Evolutionary conservation across 2,888 invertebrate genomes (phyloP).

Genomic region (Seira ritae): DNA sequence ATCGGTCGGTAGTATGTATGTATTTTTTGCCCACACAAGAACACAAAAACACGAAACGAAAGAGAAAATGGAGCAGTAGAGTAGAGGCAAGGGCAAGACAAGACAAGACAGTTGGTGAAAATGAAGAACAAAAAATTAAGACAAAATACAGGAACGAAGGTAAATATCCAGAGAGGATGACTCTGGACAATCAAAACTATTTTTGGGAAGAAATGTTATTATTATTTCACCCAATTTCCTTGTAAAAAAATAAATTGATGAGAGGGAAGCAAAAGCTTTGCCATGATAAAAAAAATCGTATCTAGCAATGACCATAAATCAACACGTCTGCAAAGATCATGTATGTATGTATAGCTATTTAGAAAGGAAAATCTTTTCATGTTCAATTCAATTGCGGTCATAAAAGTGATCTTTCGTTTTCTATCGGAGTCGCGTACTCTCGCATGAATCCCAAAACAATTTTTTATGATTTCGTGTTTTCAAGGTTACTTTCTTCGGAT

Average conservation of each 20-base stretch:
- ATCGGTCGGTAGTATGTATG: too few species aligned
- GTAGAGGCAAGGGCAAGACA: too few species aligned
- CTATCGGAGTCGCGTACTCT: neutral
- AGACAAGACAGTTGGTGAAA: conserved; percentile 2
- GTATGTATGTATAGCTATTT: neutral
- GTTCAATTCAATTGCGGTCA: conserved; percentile 5
- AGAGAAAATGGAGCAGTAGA: conserved; percentile 7
- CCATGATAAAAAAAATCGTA: neutral
- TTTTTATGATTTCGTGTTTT: neutral
- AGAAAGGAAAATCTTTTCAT: conserved; percentile 1
- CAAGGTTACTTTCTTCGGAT: conserved; percentile 12
- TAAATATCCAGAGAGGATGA: conserved; percentile 40
- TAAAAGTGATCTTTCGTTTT: neutral
- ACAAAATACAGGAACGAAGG: neutral
- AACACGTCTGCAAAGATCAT: neutral
- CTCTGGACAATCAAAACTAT: conserved; percentile 54
- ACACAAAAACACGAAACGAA: conserved; percentile 5
- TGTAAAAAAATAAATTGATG: conserved; percentile 39
- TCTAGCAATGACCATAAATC: conserved; percentile 9
- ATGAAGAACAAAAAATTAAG: conserved; percentile 13
- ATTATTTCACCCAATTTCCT: conserved; percentile 11
- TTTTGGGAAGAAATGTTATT: neutral
- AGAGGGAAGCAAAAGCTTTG: neutral
- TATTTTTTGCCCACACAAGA: conserved; percentile 40
- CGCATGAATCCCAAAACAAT: neutral